Evolutionary conservation across 1,140 invertebrate species (phyloP).

Genomic region (Cotesia typhae): DNA sequence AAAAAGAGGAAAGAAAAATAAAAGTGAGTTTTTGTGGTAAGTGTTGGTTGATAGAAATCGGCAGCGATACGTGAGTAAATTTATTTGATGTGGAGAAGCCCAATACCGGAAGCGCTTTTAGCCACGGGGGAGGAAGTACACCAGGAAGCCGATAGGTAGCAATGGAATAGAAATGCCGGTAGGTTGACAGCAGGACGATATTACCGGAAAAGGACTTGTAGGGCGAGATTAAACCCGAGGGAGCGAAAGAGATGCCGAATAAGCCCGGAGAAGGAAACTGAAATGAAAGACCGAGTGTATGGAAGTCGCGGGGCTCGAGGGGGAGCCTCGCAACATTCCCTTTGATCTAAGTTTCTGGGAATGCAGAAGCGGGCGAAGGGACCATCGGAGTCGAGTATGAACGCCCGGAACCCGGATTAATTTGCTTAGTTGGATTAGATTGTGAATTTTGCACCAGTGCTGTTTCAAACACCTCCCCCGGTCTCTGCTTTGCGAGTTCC

Average conservation of each 20-base stretch:
- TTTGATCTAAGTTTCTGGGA: slow-evolving; percentile 58
- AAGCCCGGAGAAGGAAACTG: background rate
- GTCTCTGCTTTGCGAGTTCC: slow-evolving; percentile 3
- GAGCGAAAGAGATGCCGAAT: background rate
- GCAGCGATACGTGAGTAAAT: too few species aligned
- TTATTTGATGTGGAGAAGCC: too few species aligned
- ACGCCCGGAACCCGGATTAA: slow-evolving; percentile 52
- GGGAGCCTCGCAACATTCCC: slow-evolving; percentile 36
- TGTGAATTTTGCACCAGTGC: slow-evolving; percentile 54
- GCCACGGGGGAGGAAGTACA: too few species aligned
- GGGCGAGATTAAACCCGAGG: slow-evolving; percentile 7
- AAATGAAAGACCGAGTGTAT: slow-evolving; percentile 34
- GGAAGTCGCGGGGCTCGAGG: slow-evolving; percentile 19
- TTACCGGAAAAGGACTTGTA: slow-evolving; percentile 21
- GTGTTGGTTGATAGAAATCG: too few species aligned
- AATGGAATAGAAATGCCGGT: background rate
- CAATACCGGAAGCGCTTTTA: too few species aligned
- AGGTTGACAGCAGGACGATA: slow-evolving; percentile 18
- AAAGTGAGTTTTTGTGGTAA: too few species aligned
- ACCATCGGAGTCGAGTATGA: slow-evolving; percentile 44
- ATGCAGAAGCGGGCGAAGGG: slow-evolving; percentile 48
- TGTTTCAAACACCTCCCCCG: slow-evolving; percentile 47
- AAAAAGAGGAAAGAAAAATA: too few species aligned
- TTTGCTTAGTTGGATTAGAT: slow-evolving; percentile 60
- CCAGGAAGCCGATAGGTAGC: background rate